Evolutionary conservation across 2,797 vertebrate genomes (phyloP).

Genomic region (Pelodytes ibericus): DNA sequence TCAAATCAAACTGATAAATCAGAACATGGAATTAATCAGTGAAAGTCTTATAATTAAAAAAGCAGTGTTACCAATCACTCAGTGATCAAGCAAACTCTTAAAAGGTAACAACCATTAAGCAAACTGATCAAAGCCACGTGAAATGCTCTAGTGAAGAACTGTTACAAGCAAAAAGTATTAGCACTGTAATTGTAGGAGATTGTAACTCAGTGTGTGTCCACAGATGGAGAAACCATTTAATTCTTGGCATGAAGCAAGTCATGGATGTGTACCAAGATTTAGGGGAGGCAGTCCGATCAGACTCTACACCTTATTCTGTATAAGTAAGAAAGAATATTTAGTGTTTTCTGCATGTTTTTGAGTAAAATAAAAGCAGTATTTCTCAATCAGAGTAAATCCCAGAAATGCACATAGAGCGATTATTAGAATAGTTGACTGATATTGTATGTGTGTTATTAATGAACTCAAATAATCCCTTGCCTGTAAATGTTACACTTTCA

Average conservation of each 20-base stretch:
- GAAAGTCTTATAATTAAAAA: slow-evolving; percentile 27
- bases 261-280: not conserved
- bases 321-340: not conserved
- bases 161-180: slow-evolving; percentile 46
- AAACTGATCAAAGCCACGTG: slow-evolving; percentile 36
- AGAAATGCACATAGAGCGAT: too few species aligned
- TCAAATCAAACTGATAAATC: slow-evolving; percentile 10
- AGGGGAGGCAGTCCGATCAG: too few species aligned
- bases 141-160: slow-evolving; percentile 10
- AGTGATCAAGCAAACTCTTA: slow-evolving; percentile 19
- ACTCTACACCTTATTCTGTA: not conserved
- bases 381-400: too few species aligned
- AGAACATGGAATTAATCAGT: slow-evolving; percentile 26
- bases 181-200: slow-evolving; percentile 37
- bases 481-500: too few species aligned
- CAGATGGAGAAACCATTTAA: slow-evolving; percentile 22
- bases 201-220: slow-evolving; percentile 38
- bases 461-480: too few species aligned
- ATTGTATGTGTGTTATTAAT: too few species aligned
- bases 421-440: too few species aligned
- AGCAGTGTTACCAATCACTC: slow-evolving; percentile 40
- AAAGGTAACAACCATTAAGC: slow-evolving; percentile 30
- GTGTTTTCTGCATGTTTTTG: too few species aligned
- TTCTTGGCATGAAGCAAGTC: slow-evolving; percentile 22
- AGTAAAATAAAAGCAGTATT: too few species aligned